phyloP scores from a whole-genome alignment of 2,888 invertebrate species.

The Cryptus viduatorius region DNA sequence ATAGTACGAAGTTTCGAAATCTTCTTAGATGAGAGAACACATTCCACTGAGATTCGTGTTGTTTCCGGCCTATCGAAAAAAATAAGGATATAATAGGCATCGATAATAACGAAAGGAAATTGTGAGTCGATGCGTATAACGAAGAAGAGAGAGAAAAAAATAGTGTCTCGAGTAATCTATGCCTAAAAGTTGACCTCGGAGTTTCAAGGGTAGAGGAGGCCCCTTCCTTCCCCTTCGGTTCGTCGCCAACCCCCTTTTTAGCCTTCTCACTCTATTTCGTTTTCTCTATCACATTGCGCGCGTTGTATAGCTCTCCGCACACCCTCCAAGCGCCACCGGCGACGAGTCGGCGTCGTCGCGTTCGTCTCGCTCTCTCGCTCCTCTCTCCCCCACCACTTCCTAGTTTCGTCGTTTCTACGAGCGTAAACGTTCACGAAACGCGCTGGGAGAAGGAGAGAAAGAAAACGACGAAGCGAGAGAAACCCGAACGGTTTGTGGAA shows the following conservation, averaged over 20 bases:
- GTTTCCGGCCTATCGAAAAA: conserved; percentile 5
- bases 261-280: conserved; percentile 32
- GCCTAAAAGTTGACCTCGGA: conserved; percentile 85
- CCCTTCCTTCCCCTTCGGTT: conserved; percentile 77
- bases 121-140: conserved; percentile 41
- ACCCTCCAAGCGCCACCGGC: conserved; percentile 69
- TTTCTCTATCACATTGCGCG: conserved; percentile 21
- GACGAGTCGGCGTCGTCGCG: conserved; percentile 63
- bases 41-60: neutral
- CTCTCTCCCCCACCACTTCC: conserved; percentile 37
- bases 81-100: neutral
- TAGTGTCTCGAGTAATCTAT: conserved; percentile 73
- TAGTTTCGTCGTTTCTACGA: conserved; percentile 48
- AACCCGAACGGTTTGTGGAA: conserved; percentile 66
- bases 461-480: conserved; percentile 28
- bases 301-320: conserved; percentile 49
- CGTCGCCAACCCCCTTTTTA: conserved; percentile 69
- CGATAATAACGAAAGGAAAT: conserved; percentile 14
- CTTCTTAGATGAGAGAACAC: too few species aligned
- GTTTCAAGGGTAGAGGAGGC: conserved; percentile 85
- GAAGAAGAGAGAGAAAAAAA: conserved; percentile 65
- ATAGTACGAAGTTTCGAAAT: neutral
- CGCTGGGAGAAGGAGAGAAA: conserved; percentile 43
- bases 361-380: conserved; percentile 45
- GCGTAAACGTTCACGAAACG: conserved; percentile 38